Percentiles rank a stretch among this genome's conserved stretches.
Conservation (phyloP, 2,888 invertebrate genomes). For the Mantis religiosa region DNA sequence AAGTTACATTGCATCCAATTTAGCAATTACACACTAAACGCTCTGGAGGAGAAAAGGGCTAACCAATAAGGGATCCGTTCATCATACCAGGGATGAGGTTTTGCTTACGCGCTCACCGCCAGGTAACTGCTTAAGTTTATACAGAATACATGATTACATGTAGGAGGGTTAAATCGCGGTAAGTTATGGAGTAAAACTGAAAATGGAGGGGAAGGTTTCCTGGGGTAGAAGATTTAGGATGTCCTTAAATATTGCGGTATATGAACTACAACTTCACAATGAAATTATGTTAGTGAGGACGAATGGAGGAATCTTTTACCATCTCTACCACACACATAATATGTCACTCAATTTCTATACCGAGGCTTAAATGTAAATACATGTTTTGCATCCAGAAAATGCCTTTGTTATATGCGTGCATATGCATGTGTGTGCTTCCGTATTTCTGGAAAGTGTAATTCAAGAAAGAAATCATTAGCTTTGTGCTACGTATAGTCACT, state of each 20-base stretch:
- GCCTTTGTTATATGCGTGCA: too few relatives aligned
- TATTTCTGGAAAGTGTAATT: too few relatives aligned
- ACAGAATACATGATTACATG: background rate
- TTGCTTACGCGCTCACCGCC: background rate
- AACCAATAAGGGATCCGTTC: background rate
- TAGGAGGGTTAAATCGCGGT: background rate
- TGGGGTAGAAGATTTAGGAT: background rate
- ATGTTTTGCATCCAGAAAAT: too few relatives aligned
- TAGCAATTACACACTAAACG: slow-evolving; percentile 8
- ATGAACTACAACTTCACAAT: background rate
- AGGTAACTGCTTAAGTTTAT: background rate
- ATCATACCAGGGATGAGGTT: background rate
- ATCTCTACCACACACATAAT: too few relatives aligned
- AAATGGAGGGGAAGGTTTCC: background rate
- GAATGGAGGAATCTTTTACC: too few relatives aligned
- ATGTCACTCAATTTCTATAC: too few relatives aligned
- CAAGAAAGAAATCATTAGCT: too few relatives aligned
- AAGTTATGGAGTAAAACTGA: background rate
- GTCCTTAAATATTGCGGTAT: background rate
- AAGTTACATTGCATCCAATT: slow-evolving; percentile 7
- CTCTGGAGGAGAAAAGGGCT: background rate
- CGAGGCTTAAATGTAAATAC: too few relatives aligned
- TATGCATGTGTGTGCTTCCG: too few relatives aligned
- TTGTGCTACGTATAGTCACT: too few relatives aligned
- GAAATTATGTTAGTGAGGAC: too few relatives aligned